These are phyloP conservation scores for Alcedo quadribrachys DNA, from an alignment of 2,797 vertebrate genomes.

Conservation along the genomic window DNA sequence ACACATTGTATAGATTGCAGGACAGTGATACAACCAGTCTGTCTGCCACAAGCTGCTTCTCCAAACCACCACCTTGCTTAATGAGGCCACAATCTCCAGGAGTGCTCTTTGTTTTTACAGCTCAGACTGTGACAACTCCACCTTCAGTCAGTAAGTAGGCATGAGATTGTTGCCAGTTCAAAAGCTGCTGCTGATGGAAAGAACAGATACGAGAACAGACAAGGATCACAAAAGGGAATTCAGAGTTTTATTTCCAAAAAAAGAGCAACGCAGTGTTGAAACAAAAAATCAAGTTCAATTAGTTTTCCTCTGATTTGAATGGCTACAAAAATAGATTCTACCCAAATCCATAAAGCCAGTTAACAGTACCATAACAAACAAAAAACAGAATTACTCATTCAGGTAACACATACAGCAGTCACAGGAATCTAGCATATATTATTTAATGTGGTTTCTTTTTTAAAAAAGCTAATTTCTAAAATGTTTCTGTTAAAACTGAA, in stretches of 20 bases:
- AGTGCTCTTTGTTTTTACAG: not conserved
- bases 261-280: constrained; percentile 8
- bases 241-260: constrained; percentile 57
- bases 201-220: not conserved
- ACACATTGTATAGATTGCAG: not conserved
- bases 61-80: not conserved
- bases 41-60: not conserved
- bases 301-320: constrained; percentile 36
- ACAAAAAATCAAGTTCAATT: constrained; percentile 68
- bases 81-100: not conserved
- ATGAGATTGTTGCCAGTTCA: not conserved
- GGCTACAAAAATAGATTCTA: constrained; percentile 71
- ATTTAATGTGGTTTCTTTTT: not conserved
- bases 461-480: constrained; percentile 82
- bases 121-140: not conserved
- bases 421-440: constrained; percentile 61
- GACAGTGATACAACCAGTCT: not conserved
- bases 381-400: constrained; percentile 51
- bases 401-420: constrained; percentile 65
- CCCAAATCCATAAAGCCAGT: constrained; percentile 59
- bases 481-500: constrained; percentile 79
- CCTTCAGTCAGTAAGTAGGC: not conserved
- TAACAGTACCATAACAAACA: constrained; percentile 69
- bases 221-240: constrained; percentile 56
- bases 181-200: not conserved